A percentile compares a stretch with the other conserved stretches of the same genome.
Conservation (phyloP, 2,113 vertebrate genomes). For the Gambusia affinis region DNA sequence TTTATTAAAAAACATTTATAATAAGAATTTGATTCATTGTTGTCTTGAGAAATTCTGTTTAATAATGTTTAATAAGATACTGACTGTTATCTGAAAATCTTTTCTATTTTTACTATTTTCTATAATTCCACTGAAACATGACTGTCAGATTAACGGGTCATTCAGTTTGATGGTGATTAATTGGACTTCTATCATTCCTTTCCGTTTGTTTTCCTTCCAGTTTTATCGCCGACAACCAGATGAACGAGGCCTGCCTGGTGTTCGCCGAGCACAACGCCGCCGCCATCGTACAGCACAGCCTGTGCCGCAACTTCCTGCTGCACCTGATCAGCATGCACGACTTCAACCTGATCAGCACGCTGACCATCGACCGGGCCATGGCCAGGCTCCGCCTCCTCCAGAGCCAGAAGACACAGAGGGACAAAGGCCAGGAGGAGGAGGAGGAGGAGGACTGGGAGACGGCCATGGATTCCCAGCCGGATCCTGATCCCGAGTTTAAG, state of each 20-base stretch:
- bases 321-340: conserved; percentile 99
- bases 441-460: conserved; percentile 68
- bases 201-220: conserved; percentile 70
- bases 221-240: conserved; percentile 99
- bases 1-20: too few species aligned
- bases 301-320: conserved; percentile 96
- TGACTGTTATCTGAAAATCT: too few species aligned
- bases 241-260: conserved; percentile 94
- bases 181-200: too few species aligned
- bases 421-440: conserved; percentile 10
- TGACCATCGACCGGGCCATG: conserved; percentile 93
- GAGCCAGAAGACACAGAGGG: conserved; percentile 41
- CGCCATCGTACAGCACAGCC: conserved; percentile 87
- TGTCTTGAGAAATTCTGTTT: too few species aligned
- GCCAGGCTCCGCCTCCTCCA: conserved; percentile 87
- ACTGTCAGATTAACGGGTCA: too few species aligned
- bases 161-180: too few species aligned
- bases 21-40: too few species aligned
- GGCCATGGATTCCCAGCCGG: conserved; percentile 66
- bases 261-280: conserved; percentile 90
- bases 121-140: too few species aligned
- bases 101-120: too few species aligned
- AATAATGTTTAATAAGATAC: too few species aligned
- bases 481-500: conserved; percentile 34
- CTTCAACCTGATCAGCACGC: conserved; percentile 94